phyloP scores from a whole-genome alignment of 1,140 invertebrate species.

The Hesperophylax magnus region DNA sequence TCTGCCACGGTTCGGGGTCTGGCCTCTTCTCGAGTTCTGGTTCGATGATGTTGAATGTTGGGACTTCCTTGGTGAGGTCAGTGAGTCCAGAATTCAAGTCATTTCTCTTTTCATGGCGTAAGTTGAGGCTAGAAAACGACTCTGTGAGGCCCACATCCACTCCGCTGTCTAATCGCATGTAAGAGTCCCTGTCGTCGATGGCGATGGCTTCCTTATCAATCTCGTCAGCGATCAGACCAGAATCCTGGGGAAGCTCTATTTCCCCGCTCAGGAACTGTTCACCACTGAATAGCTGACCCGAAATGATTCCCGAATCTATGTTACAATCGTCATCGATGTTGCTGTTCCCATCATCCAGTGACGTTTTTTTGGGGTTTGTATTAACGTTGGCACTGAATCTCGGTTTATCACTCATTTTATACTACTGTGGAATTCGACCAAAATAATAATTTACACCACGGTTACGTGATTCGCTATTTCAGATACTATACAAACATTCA shows the following conservation, averaged over 20 bases:
- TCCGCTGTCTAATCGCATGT: slow-evolving; percentile 70
- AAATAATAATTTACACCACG: slow-evolving; percentile 33
- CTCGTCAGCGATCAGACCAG: slow-evolving; percentile 16
- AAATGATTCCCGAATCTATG: slow-evolving; percentile 44
- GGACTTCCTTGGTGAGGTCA: slow-evolving; percentile 45
- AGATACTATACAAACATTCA: slow-evolving; percentile 37
- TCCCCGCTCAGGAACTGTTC: slow-evolving; percentile 38
- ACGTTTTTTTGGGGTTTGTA: slow-evolving; percentile 44
- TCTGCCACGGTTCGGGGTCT: slow-evolving; percentile 63
- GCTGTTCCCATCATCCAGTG: slow-evolving; percentile 42
- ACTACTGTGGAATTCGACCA: slow-evolving; percentile 13
- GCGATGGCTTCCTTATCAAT: neutral
- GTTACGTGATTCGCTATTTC: slow-evolving; percentile 6
- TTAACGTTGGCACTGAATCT: slow-evolving; percentile 31
- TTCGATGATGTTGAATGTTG: slow-evolving; percentile 40
- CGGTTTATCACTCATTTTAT: slow-evolving; percentile 46
- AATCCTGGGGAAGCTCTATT: slow-evolving; percentile 12
- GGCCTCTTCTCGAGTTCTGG: slow-evolving; percentile 43
- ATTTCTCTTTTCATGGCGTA: slow-evolving; percentile 62
- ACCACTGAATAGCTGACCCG: slow-evolving; percentile 30
- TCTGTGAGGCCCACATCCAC: slow-evolving; percentile 71
- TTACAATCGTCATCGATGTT: slow-evolving; percentile 41
- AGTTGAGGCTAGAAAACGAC: slow-evolving; percentile 68
- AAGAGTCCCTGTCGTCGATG: slow-evolving; percentile 31
- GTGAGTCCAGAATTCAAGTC: slow-evolving; percentile 57